Evolutionary conservation across 2,888 invertebrate genomes (phyloP), one percentile per base, ranked within the genome.

Genomic region (Patella pellucida): DNA sequence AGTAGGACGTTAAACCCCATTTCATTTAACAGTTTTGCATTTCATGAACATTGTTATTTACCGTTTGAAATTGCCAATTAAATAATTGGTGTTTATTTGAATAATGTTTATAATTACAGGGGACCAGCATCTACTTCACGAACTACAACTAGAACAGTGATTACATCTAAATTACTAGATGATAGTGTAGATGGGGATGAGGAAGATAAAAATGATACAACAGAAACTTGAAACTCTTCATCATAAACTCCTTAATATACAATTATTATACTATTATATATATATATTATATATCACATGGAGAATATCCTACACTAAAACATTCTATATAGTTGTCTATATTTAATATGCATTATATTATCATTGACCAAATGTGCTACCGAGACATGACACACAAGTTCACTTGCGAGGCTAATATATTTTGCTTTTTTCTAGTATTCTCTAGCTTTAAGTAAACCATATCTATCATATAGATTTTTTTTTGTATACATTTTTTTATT

Each of bases 301-400:
- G 41, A 41, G 41, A 41, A 41, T 41, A 41, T 41, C 41, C 41
- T 41, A 41, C 23, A 62, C 62, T 62, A 62, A 23, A 62, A 62
- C 62, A 62, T 62, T 62, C 62, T 62, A 62, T 62, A 62, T 62
- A 62, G 62, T 62, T 62, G 62, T 62, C 23, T 62, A 62, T 62
- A 62, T 62, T 62, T 62, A 23, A 62, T 62, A 62, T 62, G 62
- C 62, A 62, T 62, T 62, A 62, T 62, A 62, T 41, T 41, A 41
- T 41, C 41, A 41, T 41, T 41, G 41, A 41, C 41, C 41, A 41
- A 41, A 41, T 41, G 41, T 41, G 41, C 41, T 41, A 41, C 41
- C 9, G 9, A 41, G 41, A 41, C 41, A 41, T 41, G 41, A 41
- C 41, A 41, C 41, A 41, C 41, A 41, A 41, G 41, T 41, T 41